These are phyloP conservation scores for Aleadryas rufinucha DNA, from an alignment of 2,113 vertebrate species.

Conservation along the genomic window DNA sequence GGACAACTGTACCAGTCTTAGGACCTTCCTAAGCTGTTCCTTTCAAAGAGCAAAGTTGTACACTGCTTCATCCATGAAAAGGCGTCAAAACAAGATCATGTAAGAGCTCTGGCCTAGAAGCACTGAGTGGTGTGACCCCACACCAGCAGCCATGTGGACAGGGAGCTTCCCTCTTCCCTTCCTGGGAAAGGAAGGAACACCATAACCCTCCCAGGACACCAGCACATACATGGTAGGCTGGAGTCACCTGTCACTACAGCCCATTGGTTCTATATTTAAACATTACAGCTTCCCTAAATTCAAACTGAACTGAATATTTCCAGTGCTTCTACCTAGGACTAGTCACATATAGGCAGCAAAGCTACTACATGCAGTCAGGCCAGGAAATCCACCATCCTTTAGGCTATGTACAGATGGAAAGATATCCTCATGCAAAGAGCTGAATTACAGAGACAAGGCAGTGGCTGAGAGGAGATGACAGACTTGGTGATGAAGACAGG, in stretches of 20 bases:
- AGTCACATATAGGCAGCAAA: not conserved
- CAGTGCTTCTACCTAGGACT: not conserved
- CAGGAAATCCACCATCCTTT: not conserved
- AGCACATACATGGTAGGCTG: rapidly evolving
- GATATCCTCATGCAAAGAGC: not conserved
- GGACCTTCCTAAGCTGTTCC: not conserved
- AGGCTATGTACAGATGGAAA: not conserved
- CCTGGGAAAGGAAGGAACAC: not conserved
- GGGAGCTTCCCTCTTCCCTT: not conserved
- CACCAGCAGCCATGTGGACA: rapidly evolving
- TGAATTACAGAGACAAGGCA: not conserved
- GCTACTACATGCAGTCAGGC: not conserved
- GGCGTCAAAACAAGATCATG: not conserved
- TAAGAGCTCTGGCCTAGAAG: not conserved
- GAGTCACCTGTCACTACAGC: not conserved
- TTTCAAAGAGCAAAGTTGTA: not conserved
- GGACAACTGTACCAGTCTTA: not conserved
- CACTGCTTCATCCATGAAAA: not conserved
- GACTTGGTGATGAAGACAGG: not conserved
- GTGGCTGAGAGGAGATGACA: not conserved
- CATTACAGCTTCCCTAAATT: not conserved
- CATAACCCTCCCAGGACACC: not conserved
- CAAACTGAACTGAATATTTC: not conserved
- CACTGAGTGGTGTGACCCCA: rapidly evolving
- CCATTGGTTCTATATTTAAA: not conserved